A percentile compares a stretch with the other conserved stretches of the same genome.
These are phyloP conservation scores for Eriocheir sinensis DNA, from an alignment of 1,140 invertebrate species.

Conservation along the genomic window DNA sequence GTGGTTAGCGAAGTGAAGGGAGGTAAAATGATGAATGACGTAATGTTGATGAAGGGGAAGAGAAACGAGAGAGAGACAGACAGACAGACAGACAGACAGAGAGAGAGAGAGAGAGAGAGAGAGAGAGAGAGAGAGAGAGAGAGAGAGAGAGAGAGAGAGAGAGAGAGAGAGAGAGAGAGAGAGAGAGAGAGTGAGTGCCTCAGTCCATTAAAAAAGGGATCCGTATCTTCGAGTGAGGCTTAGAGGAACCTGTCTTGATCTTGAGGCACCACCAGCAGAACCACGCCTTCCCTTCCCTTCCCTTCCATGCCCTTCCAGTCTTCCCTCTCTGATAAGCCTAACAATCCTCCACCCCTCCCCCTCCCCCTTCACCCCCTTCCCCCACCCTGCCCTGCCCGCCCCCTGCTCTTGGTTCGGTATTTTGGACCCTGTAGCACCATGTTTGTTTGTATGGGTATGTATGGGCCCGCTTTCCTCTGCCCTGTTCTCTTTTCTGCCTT, in stretches of 20 bases:
- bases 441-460: too few relatives aligned
- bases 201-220: neutral
- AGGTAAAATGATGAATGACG: neutral
- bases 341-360: neutral
- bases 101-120: slow-evolving; percentile 43
- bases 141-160: slow-evolving; percentile 19
- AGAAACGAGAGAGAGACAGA: too few relatives aligned
- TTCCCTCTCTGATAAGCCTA: neutral
- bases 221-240: neutral
- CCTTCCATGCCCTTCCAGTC: too few relatives aligned
- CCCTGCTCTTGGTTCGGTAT: neutral
- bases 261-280: too few relatives aligned
- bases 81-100: neutral
- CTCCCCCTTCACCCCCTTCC: neutral
- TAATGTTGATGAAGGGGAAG: neutral
- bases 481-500: too few relatives aligned
- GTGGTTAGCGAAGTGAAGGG: neutral
- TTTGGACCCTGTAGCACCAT: neutral
- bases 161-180: neutral
- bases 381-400: neutral
- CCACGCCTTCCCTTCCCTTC: too few relatives aligned
- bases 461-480: neutral
- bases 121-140: slow-evolving; percentile 27
- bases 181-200: too few relatives aligned
- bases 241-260: neutral